A percentile compares a stretch with the other conserved stretches of the same genome.
These are phyloP conservation scores for Dione juno DNA, from an alignment of 2,888 invertebrate species.

Conservation along the genomic window DNA sequence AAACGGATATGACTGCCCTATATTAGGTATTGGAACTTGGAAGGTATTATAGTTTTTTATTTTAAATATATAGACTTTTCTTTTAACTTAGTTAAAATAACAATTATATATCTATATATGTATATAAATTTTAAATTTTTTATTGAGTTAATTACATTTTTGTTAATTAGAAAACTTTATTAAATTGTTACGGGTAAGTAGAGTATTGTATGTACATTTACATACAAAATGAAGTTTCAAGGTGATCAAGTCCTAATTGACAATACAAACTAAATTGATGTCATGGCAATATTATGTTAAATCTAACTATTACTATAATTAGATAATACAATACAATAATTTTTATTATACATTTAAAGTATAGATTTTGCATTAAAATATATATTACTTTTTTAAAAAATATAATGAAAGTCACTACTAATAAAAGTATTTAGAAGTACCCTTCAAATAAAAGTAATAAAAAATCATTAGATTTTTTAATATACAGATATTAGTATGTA, in stretches of 20 bases:
- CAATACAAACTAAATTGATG: not conserved
- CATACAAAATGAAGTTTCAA: conserved; percentile 1
- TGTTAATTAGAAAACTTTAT: too few species aligned
- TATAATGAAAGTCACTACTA: not conserved
- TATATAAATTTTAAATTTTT: not conserved
- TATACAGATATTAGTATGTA: too few species aligned
- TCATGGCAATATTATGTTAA: not conserved
- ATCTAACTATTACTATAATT: too few species aligned
- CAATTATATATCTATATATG: not conserved
- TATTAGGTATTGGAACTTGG: conserved; percentile 92
- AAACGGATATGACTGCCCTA: conserved; percentile 86
- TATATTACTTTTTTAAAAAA: not conserved
- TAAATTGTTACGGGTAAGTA: too few species aligned
- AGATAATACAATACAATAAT: too few species aligned
- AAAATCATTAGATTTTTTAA: too few species aligned
- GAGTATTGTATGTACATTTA: not conserved
- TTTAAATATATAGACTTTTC: not conserved
- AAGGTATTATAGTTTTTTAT: conserved; percentile 75
- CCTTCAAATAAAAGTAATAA: not conserved
- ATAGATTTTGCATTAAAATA: too few species aligned
- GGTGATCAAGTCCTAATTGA: conserved; percentile 5
- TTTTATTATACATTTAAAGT: too few species aligned
- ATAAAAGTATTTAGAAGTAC: not conserved
- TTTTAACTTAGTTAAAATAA: not conserved
- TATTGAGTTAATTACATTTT: too few species aligned